Evolutionary conservation across 2,797 vertebrate species (phyloP).

Genomic region (Neosalanx taihuensis): DNA sequence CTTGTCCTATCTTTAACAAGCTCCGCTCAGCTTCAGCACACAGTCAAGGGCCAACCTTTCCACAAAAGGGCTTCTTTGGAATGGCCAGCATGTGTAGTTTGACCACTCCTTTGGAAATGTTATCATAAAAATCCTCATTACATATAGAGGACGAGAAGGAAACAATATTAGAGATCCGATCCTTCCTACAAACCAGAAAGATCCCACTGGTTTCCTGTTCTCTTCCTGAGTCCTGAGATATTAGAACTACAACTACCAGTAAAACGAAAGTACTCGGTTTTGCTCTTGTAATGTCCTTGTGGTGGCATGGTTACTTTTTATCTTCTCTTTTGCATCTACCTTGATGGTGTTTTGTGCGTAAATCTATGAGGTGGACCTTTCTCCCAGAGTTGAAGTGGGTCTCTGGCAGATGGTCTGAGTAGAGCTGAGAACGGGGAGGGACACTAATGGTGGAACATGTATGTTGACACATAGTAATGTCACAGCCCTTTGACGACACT

Average conservation of each 20-base stretch:
- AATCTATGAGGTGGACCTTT: too few species aligned
- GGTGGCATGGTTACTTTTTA: neutral
- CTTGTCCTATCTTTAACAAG: neutral
- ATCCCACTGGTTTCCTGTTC: neutral
- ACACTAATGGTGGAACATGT: slow-evolving; percentile 10
- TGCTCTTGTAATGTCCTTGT: neutral
- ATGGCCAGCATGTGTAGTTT: too few species aligned
- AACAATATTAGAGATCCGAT: neutral
- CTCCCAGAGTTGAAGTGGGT: neutral
- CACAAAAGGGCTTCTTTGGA: too few species aligned
- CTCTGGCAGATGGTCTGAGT: slow-evolving; percentile 9
- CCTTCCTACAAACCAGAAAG: neutral
- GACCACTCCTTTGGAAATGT: neutral
- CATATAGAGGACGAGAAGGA: neutral
- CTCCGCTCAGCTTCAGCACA: too few species aligned
- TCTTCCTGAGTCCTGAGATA: neutral
- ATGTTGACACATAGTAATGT: neutral
- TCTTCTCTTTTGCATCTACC: too few species aligned
- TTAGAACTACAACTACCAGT: neutral
- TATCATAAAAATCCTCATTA: slow-evolving; percentile 31
- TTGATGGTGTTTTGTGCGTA: too few species aligned
- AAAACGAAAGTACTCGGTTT: neutral
- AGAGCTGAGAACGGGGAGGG: slow-evolving; percentile 1
- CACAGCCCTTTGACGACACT: neutral
- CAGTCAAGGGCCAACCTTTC: too few species aligned